Base-by-base conservation (phyloP, 1,140 invertebrate species). In the Leucophenga varia region DNA sequence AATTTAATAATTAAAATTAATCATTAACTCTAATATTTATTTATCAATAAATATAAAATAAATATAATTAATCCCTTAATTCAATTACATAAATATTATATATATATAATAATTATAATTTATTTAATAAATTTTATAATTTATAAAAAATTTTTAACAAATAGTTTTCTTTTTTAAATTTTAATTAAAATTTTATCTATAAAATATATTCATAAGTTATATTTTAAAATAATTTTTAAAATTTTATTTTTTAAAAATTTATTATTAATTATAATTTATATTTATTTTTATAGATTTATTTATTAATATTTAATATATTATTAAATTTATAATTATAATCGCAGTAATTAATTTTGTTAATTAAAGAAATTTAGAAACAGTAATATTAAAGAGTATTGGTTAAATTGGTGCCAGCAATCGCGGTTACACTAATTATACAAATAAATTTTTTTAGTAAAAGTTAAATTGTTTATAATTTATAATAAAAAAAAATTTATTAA, bases 311-410 rank as follows among this genome's bases (percentile, higher is more conserved):
- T 10, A 37, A 9, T 37, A 28, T 28, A 30, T 28, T 43, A 46
- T 35, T 30, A 30, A 41, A 30, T 16, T 16, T 30, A 17, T 40
- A 7, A 22, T 49, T 19, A 12, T 51, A 38, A 6, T 37, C 12
- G 34, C 35, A 52, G 28, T 38, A 49, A 28, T 50, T 37, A 49
- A 57, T 53, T 57, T 64, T 68, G 57, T 43, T 57, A 49, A 56
- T 65, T 63, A 61, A 64, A 63, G 59, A 60, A 70, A 68, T 61
- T 64, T 64, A 61, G 61, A 69, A 61, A 65, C 60, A 72, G 60
- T 30, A 49, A 49, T 49, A 17, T 18, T 49, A 48, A 10, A 31
- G 12, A 44, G 30, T 32, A 47, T 49, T 36, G 22, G 25, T 22
- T 21, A 49, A 50, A 44, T 50, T 49, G 48, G 48, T 50, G 48